A percentile compares a stretch with the other conserved stretches of the same genome.
phyloP scores from a whole-genome alignment of 2,888 invertebrate genomes.

The Archips xylosteana region DNA sequence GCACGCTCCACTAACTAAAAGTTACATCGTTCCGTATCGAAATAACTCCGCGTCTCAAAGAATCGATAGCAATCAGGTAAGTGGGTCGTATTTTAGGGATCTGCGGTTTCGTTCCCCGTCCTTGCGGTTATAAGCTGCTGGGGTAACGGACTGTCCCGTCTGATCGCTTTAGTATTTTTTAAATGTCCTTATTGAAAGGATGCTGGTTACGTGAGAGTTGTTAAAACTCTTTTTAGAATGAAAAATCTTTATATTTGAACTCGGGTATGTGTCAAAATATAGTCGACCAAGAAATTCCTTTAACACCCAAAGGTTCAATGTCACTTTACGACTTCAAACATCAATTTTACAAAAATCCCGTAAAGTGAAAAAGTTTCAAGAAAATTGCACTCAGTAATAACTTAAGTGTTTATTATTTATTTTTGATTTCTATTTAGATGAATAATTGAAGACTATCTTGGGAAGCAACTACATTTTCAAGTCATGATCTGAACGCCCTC shows the following conservation, averaged over 20 bases:
- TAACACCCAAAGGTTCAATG: too few relatives aligned
- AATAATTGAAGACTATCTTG: too few relatives aligned
- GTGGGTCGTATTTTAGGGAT: conserved; percentile 64
- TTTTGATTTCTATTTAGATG: too few relatives aligned
- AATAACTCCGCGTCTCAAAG: conserved; percentile 47
- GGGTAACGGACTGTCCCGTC: conserved; percentile 23
- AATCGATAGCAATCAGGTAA: conserved; percentile 63
- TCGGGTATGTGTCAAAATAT: too few relatives aligned
- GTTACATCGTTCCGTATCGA: conserved; percentile 44
- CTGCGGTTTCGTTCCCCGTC: conserved; percentile 39
- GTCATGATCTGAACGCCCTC: conserved; percentile 8
- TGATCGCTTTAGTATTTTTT: conserved; percentile 1
- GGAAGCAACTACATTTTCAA: background rate
- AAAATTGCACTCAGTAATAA: too few relatives aligned
- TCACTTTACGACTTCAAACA: too few relatives aligned
- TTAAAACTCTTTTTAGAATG: too few relatives aligned
- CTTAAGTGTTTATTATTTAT: too few relatives aligned
- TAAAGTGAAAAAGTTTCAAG: too few relatives aligned
- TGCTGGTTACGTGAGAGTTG: background rate
- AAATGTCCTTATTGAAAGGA: background rate
- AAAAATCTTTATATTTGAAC: too few relatives aligned
- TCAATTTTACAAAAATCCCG: too few relatives aligned
- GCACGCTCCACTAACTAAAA: background rate
- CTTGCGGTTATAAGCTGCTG: background rate
- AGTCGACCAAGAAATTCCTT: too few relatives aligned